Evolutionary conservation across 2,888 invertebrate species (phyloP), one percentile per base, ranked within the genome.

Genomic region (Lysandra coridon): DNA sequence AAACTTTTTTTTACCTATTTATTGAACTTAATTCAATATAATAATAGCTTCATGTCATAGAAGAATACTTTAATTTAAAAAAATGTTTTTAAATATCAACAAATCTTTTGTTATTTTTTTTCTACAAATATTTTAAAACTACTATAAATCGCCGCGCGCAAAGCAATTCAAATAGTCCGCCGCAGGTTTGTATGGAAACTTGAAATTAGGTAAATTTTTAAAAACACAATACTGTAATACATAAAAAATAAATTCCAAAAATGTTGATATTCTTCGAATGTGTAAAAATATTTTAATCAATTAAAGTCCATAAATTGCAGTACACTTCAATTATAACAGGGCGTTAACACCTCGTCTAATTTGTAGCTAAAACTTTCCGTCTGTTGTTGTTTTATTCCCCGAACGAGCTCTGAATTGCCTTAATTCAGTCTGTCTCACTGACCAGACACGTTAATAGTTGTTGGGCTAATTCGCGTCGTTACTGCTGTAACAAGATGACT

Each of bases 381-480:
- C 30, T 4, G 64, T 30, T 64, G 64, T 30, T 37, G 69, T 69
- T 76, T 37, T 76, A 57, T 57, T 76, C 76, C 76, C 76, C 17
- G 33, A 76, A 76, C 53, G 30, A 76, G 53, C 57, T 14, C 76
- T 76, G 57, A 76, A 76, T 53, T 76, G 57, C 44, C 53, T 33
- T 53, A 57, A 78, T 53, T 69, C n/a, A 57, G 57, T 78, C 33
- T 30, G 49, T 53, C 44, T 60, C 30, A 62, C 30, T 44, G 40
- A 53, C 44, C 44, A 53, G 53, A 49, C 49, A 33, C 76, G 33
- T 76, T 7, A 74, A 60, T 23, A 40, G 37, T 37, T 49, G 57
- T 73, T 64, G 17, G 5, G 30, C 49, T 6, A 76, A 76, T 76
- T 75, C 75, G 5, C 5, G 75, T 30, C n/a, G 69, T 57, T 53